A percentile compares a stretch with the other conserved stretches of the same genome.
Conservation (phyloP, 2,113 vertebrate species). For the Marcusenius ussheri region DNA sequence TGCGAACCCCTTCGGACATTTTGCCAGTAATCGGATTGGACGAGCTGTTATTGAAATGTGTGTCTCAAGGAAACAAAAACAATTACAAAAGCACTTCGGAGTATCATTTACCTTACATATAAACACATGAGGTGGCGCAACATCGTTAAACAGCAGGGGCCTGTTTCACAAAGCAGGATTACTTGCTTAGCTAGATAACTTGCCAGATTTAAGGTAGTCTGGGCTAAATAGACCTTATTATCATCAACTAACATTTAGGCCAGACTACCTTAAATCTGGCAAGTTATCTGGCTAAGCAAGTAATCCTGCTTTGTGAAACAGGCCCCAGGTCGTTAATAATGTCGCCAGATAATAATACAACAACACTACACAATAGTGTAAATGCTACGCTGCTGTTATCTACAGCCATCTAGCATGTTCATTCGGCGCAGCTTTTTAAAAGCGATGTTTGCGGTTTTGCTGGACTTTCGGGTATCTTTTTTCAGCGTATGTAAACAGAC, state of each 20-base stretch:
- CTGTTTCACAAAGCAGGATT: too few relatives aligned
- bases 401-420: background rate
- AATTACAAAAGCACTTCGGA: background rate
- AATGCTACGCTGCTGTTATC: background rate
- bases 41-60: background rate
- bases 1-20: background rate
- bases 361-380: background rate
- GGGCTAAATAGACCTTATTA: too few relatives aligned
- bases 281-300: too few relatives aligned
- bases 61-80: background rate
- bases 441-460: background rate
- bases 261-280: too few relatives aligned
- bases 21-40: background rate
- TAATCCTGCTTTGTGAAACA: too few relatives aligned
- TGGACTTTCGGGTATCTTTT: background rate
- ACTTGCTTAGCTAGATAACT: too few relatives aligned
- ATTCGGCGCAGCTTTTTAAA: background rate
- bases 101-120: background rate
- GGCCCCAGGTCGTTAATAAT: background rate
- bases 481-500: background rate
- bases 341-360: background rate
- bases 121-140: background rate
- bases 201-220: too few relatives aligned
- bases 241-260: too few relatives aligned
- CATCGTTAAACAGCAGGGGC: background rate